Evolutionary conservation across 2,888 invertebrate genomes (phyloP), one percentile per base, ranked within the genome.

Genomic region (Hofmannophila pseudospretella): DNA sequence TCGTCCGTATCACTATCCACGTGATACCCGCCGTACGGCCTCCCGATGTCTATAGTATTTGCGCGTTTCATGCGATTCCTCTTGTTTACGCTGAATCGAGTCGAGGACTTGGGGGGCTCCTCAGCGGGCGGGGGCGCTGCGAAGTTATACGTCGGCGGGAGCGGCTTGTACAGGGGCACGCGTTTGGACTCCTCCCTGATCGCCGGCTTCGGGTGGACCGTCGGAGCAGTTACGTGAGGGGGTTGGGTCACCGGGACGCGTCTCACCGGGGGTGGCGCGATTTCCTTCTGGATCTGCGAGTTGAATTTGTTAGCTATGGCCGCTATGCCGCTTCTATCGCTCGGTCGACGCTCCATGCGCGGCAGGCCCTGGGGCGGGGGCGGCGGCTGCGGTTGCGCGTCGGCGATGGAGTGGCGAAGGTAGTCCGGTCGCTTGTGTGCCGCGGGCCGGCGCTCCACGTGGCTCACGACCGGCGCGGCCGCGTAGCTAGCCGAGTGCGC

Each of bases 41-140:
- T 94, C 0, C 95, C 95, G 64, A 96, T 95, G 62, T 96, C 95
- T 45, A 96, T 94, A 1, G 96, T 96, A 54, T 96, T 96, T 2
- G 96, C 95, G 9, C 96, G 89, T 72, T 95, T 96, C 91, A 96
- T 94, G 54, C 92, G 91, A 13, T 91, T 84, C 61, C 93, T 94
- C 52, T 92, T 93, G 43, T 86, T 89, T 33, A 84, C 82, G 38
- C 85, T 82, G 50, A 89, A 91, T 41, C 89, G 65, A 47, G 71
- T 79, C 1, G 72, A 56, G 1, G 80, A 71, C 42, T 75, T 79
- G 7, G 80, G 64, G 23, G 65, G 51, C 26, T 88, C 88, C 4
- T 79, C 80, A 1, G 60, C 45, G 1, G 64, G 44, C 5, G 73
- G 70, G 1, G 71, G 70, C 3, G 77, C 78, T 2, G 79, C 82